Conservation (phyloP, 2,888 invertebrate species). For the Trissoscelio sp. region DNA sequence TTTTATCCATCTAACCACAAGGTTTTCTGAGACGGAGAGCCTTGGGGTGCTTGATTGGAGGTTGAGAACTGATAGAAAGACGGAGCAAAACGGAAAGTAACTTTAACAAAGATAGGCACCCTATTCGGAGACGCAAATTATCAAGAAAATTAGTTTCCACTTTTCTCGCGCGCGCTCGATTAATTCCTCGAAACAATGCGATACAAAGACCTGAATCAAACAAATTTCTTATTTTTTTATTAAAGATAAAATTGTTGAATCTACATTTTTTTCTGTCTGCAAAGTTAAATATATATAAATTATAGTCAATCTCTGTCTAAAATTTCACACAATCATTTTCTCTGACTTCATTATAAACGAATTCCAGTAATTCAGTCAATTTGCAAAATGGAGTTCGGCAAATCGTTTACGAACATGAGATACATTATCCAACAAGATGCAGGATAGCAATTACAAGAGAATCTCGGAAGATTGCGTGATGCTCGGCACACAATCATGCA, state of each 20-base stretch:
- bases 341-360: neutral
- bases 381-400: constrained; percentile 23
- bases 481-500: constrained; percentile 71
- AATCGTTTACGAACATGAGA: constrained; percentile 41
- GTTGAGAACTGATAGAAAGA: constrained; percentile 65
- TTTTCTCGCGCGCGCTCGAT: constrained; percentile 40
- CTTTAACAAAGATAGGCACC: constrained; percentile 59
- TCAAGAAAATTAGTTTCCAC: constrained; percentile 73
- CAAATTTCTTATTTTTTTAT: neutral
- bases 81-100: constrained; percentile 57
- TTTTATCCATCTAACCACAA: constrained; percentile 76
- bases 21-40: constrained; percentile 27
- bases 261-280: no score
- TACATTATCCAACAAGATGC: constrained; percentile 22
- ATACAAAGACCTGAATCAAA: constrained; percentile 8
- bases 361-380: constrained; percentile 13
- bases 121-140: constrained; percentile 69
- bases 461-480: constrained; percentile 72
- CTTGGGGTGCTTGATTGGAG: constrained; percentile 60
- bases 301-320: neutral
- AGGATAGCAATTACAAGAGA: constrained; percentile 40
- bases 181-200: constrained; percentile 27
- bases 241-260: no score
- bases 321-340: neutral
- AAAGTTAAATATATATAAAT: neutral